A percentile compares a stretch with the other conserved stretches of the same genome.
Evolutionary conservation across 2,888 invertebrate species (phyloP).

Genomic region (Pteria penguin): DNA sequence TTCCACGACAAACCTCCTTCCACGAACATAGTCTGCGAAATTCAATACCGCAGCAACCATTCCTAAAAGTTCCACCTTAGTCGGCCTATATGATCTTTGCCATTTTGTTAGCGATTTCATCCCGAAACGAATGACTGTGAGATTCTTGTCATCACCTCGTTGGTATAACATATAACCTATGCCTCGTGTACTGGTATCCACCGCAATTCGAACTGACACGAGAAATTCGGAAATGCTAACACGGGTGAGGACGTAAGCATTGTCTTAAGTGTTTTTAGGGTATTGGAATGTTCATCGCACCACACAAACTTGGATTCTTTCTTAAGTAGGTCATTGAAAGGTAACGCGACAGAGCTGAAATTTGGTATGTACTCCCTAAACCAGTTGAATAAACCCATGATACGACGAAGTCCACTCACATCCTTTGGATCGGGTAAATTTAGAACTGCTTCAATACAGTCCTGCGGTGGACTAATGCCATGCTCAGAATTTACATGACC

Average conservation of each 20-base stretch:
- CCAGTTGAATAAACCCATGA: conserved; percentile 46
- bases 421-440: conserved; percentile 31
- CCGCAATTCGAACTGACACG: conserved; percentile 34
- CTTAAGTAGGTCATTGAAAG: conserved; percentile 27
- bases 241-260: conserved; percentile 27
- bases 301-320: not conserved
- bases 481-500: not conserved
- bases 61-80: conserved; percentile 24
- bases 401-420: conserved; percentile 30
- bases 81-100: conserved; percentile 16
- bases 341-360: too few species aligned
- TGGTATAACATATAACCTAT: conserved; percentile 39
- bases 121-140: conserved; percentile 12
- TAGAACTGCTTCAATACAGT: conserved; percentile 31
- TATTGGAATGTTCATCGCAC: conserved; percentile 6
- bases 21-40: conserved; percentile 12
- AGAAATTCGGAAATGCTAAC: conserved; percentile 41
- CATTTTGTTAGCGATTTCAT: conserved; percentile 5
- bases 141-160: not conserved
- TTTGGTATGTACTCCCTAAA: conserved; percentile 47
- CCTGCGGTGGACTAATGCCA: conserved; percentile 25
- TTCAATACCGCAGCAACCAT: conserved; percentile 19
- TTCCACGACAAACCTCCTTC: conserved; percentile 15
- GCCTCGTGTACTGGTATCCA: conserved; percentile 39
- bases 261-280: conserved; percentile 35